Evolutionary conservation across 2,888 invertebrate genomes (phyloP), one percentile per base, ranked within the genome.

Genomic region (Mayetiola destructor): DNA sequence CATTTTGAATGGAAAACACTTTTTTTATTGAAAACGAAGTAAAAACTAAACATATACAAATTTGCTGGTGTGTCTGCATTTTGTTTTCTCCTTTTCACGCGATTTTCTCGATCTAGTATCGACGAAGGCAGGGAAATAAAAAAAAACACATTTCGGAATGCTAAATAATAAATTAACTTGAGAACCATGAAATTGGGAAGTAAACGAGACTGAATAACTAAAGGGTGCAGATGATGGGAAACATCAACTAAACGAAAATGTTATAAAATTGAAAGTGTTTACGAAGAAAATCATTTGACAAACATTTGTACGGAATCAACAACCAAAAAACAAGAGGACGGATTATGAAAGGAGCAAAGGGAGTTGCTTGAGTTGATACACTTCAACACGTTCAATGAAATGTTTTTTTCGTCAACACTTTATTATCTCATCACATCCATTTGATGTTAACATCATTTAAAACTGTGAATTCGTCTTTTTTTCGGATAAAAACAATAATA

Each of bases 101-200:
- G n/a, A n/a, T n/a, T n/a, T n/a, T n/a, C n/a, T n/a, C n/a, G n/a
- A n/a, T n/a, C n/a, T n/a, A n/a, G n/a, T n/a, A n/a, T n/a, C n/a
- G n/a, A n/a, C n/a, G n/a, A n/a, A n/a, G n/a, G n/a, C n/a, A n/a
- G n/a, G n/a, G n/a, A n/a, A n/a, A n/a, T n/a, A n/a, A n/a, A n/a
- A n/a, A n/a, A n/a, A n/a, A n/a, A n/a, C 27, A n/a, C 16, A n/a
- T 48, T 48, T 48, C 16, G 48, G 27, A n/a, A n/a, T n/a, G 48
- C 48, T 48, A 48, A 48, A 48, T 48, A 48, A 48, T 48, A 48
- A 48, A 48, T 48, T 48, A 48, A 48, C 48, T 48, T 48, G 48
- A 48, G 27, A 48, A n/a, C 48, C 48, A 16, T 48, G 48, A 48
- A 48, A 48, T 48, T 27, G 48, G 48, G 27, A 42, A 23, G 14